Percentiles rank a stretch among this genome's conserved stretches.
Conservation (phyloP, 2,113 vertebrate genomes). For the Bolborhynchus lineola region DNA sequence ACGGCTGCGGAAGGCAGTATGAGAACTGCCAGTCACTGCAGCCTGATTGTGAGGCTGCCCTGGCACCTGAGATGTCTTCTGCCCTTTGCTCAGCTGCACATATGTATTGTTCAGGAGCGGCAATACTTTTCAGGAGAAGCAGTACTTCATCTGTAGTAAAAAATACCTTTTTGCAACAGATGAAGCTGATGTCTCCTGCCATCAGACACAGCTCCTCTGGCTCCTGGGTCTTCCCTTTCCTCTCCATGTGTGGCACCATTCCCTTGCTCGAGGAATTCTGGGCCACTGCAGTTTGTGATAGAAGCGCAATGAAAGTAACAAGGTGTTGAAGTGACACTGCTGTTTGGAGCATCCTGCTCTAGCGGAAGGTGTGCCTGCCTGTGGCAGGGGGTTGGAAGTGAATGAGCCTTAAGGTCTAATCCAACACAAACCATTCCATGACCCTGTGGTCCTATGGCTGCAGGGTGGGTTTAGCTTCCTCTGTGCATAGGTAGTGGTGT, state of each 20-base stretch:
- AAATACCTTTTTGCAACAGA: background rate
- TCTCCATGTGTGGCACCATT: background rate
- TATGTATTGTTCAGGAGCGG: background rate
- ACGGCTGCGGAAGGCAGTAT: background rate
- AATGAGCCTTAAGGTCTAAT: background rate
- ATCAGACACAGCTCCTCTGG: background rate
- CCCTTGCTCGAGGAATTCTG: background rate
- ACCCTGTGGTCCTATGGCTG: background rate
- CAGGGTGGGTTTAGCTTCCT: fast-evolving
- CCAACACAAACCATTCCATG: background rate
- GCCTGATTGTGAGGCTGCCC: background rate
- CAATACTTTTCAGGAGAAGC: background rate
- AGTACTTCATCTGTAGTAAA: background rate
- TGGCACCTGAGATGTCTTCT: background rate
- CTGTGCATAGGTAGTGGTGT: fast-evolving
- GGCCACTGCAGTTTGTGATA: too few species aligned
- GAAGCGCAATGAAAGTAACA: background rate
- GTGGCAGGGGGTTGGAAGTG: background rate
- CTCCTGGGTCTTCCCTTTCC: background rate
- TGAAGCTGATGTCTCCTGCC: background rate
- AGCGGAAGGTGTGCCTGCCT: background rate
- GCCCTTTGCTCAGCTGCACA: background rate
- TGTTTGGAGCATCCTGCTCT: background rate
- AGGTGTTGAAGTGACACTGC: background rate
- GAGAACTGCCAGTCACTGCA: background rate